Evolutionary conservation across 64 coral and sea anemone species (phyloP).

Genomic region (Exaiptasia diaphana): DNA sequence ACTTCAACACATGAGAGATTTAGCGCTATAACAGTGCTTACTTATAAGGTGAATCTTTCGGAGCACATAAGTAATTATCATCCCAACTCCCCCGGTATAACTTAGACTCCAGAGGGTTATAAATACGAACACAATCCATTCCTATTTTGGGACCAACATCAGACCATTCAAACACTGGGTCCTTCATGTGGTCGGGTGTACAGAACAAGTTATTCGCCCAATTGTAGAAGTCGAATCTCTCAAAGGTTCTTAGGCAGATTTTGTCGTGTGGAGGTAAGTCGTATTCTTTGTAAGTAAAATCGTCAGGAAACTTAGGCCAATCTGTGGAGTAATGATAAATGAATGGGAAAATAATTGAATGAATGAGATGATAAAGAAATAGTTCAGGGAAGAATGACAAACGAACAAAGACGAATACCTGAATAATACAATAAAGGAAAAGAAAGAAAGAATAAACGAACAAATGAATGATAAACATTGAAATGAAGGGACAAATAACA

Average conservation of each 20-base stretch:
- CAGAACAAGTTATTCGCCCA: conserved; percentile 70
- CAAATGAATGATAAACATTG: no score
- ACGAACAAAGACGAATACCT: neutral
- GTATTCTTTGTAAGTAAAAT: conserved; percentile 54
- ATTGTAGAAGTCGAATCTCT: conserved; percentile 45
- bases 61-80: conserved; percentile 79
- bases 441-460: no score
- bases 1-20: no score
- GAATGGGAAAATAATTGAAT: no score
- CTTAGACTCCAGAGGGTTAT: conserved; percentile 33
- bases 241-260: conserved; percentile 62
- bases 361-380: no score
- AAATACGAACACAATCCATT: conserved; percentile 45
- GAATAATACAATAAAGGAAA: neutral
- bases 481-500: no score
- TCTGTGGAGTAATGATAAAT: no score
- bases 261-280: neutral
- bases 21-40: conserved; percentile 28
- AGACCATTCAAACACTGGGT: conserved; percentile 57
- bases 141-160: neutral
- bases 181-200: conserved; percentile 34
- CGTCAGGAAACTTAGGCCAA: conserved; percentile 72
- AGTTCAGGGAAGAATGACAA: neutral
- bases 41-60: conserved; percentile 69
- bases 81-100: conserved; percentile 30